Base-by-base conservation (phyloP, 2,888 invertebrate species). In the Bombylius discolor region DNA sequence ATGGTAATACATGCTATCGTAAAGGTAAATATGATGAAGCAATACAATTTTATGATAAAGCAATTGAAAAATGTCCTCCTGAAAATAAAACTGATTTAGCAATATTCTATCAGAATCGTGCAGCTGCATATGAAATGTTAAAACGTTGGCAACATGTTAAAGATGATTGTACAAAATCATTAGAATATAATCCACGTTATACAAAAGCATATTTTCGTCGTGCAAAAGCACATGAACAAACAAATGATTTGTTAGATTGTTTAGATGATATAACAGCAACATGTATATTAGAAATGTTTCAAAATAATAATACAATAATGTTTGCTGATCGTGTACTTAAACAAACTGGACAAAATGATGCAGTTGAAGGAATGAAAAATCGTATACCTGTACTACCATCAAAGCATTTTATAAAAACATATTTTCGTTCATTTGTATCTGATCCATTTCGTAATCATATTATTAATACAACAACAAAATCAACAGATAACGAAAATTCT, bases 21-120 rank as follows among this genome's bases (percentile, higher is more conserved):
- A 81, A 82, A 59, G 86, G 89, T 55, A 90, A 92, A 71, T 98
- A 84, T 69, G 88, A 90, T 64, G 93, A 94, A 71, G 98, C 98
- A 13, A 89, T 96, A 58, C 73, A 79, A 42, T 82, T 85, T 64
- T 99, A 99, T 70, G 88, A 89, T 64, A 87, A 89, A 75, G 98
- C 98, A 1, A 97, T 99, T 54, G 90, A 93, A 64, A 79, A 87
- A 42, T 95, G 95, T 66, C 88, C 91, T 0, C 75, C 78, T 60
- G 81, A 87, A 56, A 81, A 85, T 64, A 78, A 78, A 34, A 79
- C 80, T 1, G 91, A 90, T 63, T 75, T 94, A 55, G 86, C 96
- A 1, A 94, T 91, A 14, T 94, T 91, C 74, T 94, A 93, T 72
- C 97, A 97, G 72, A 97, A 97, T 70, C 83, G 95, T 65, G 97